Evolutionary conservation across 1,140 invertebrate species (phyloP).

Genomic region (Heliconius eleuchia): DNA sequence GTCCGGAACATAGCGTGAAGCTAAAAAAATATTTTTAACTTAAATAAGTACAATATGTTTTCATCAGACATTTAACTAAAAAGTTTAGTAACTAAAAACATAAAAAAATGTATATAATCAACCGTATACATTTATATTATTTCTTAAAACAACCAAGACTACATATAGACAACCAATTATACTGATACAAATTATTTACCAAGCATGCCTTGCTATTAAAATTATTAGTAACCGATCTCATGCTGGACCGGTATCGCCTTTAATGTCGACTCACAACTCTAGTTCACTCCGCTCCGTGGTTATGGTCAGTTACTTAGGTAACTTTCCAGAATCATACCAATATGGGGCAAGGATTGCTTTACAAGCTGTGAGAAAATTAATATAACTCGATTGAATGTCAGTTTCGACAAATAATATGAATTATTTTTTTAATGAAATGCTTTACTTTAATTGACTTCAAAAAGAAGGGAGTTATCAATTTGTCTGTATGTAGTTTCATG

Average conservation of each 20-base stretch:
- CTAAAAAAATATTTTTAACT: no score
- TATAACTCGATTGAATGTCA: background rate
- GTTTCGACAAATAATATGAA: background rate
- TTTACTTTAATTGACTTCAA: no score
- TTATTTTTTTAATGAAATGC: no score
- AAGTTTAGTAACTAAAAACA: no score
- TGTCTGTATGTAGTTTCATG: no score
- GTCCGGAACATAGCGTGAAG: no score
- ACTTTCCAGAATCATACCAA: constrained; percentile 23
- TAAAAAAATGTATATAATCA: no score
- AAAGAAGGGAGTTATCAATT: no score
- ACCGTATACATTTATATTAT: background rate
- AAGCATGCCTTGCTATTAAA: constrained; percentile 14
- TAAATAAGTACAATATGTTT: no score
- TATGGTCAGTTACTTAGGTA: constrained; percentile 7
- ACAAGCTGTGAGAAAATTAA: constrained; percentile 16
- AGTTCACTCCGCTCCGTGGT: background rate
- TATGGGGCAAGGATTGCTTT: constrained; percentile 15
- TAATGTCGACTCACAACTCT: background rate
- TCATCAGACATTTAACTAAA: no score
- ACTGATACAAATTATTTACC: constrained; percentile 21
- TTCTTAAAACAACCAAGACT: background rate
- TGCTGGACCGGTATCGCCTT: constrained; percentile 17
- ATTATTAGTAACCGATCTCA: constrained; percentile 28
- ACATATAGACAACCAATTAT: constrained; percentile 15